phyloP scores from a whole-genome alignment of 2,888 invertebrate genomes.

The Rhamnusium bicolor region DNA sequence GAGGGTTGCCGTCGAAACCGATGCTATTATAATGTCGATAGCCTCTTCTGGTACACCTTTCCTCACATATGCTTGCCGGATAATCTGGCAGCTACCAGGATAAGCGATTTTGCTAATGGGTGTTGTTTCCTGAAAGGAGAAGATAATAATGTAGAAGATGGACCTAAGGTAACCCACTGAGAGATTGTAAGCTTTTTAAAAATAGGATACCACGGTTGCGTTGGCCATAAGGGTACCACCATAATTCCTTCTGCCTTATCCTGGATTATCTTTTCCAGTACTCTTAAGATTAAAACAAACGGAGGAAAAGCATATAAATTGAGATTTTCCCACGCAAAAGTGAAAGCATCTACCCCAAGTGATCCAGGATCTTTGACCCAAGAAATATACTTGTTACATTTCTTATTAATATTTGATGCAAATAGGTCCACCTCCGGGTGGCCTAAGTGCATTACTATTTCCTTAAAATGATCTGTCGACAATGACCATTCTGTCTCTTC shows the following conservation, averaged over 20 bases:
- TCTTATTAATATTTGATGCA: slow-evolving; percentile 52
- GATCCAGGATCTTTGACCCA: slow-evolving; percentile 52
- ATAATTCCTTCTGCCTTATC: slow-evolving; percentile 54
- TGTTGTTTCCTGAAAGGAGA: slow-evolving; percentile 34
- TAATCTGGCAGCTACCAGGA: slow-evolving; percentile 26
- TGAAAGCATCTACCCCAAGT: slow-evolving; percentile 55
- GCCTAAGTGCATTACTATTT: slow-evolving; percentile 33
- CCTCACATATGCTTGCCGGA: slow-evolving; percentile 17
- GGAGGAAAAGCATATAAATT: slow-evolving; percentile 45
- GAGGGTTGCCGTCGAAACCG: background rate
- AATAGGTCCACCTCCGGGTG: slow-evolving; percentile 53
- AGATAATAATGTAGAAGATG: background rate
- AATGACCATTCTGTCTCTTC: slow-evolving; percentile 42
- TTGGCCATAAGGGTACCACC: background rate
- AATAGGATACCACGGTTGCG: background rate
- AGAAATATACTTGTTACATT: slow-evolving; percentile 55
- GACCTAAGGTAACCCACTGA: background rate
- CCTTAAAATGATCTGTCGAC: slow-evolving; percentile 13
- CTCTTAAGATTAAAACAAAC: slow-evolving; percentile 54
- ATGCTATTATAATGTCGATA: background rate
- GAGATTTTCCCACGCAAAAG: slow-evolving; percentile 35
- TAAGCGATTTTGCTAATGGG: slow-evolving; percentile 27
- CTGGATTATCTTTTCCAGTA: slow-evolving; percentile 55
- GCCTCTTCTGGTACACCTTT: background rate
- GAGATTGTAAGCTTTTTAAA: background rate